Evolutionary conservation across 2,888 invertebrate species (phyloP).

Genomic region (Melanostoma scalare): DNA sequence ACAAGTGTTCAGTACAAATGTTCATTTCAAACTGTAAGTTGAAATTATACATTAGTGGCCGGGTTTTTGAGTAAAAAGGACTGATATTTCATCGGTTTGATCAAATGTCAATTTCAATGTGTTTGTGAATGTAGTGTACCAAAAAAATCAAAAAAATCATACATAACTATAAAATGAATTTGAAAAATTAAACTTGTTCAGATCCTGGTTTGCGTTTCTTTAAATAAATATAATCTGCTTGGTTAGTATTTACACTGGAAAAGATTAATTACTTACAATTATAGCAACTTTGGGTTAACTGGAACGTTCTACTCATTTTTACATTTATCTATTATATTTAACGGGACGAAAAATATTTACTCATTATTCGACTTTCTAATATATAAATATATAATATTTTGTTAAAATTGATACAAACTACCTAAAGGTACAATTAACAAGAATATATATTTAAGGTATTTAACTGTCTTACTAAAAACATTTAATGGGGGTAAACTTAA

Average conservation of each 20-base stretch:
- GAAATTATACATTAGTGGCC: too few species aligned
- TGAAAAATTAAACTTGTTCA: conserved; percentile 8
- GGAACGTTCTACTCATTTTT: conserved; percentile 59
- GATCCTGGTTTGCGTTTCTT: conserved; percentile 41
- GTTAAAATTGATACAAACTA: conserved; percentile 24
- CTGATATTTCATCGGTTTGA: not conserved
- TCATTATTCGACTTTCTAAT: conserved; percentile 39
- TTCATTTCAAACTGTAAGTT: too few species aligned
- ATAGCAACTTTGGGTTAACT: conserved; percentile 44
- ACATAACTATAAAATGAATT: not conserved
- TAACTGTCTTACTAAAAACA: conserved; percentile 65
- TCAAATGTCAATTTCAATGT: not conserved
- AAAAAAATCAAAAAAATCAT: not conserved
- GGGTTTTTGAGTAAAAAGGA: too few species aligned
- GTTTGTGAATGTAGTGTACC: not conserved
- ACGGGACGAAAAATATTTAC: conserved; percentile 31
- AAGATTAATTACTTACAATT: conserved; percentile 28
- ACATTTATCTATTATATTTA: conserved; percentile 15
- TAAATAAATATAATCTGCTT: conserved; percentile 30
- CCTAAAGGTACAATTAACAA: conserved; percentile 62
- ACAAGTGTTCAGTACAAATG: too few species aligned
- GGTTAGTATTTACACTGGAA: conserved; percentile 68
- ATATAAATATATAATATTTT: conserved; percentile 2
- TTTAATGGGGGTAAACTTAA: conserved; percentile 45
- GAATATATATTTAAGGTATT: too few species aligned